Percentiles rank a stretch among this genome's conserved stretches.
phyloP scores from a whole-genome alignment of 2,888 invertebrate genomes.

The Cinara cedri region DNA sequence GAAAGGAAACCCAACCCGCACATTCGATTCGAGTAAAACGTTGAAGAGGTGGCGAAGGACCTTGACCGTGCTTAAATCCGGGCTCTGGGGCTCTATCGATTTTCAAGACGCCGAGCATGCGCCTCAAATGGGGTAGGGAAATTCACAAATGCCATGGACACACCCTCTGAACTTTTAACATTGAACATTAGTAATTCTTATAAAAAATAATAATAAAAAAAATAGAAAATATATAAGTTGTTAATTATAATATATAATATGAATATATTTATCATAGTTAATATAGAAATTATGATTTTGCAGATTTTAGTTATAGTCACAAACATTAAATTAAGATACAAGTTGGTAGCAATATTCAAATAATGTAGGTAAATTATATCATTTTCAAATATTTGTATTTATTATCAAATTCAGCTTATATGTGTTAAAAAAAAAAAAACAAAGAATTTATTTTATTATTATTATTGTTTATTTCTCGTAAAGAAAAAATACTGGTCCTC shows the following conservation, averaged over 20 bases:
- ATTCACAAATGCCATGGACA: constrained; percentile 50
- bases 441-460: too few relatives aligned
- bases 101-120: constrained; percentile 45
- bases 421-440: too few relatives aligned
- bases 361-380: too few relatives aligned
- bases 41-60: constrained; percentile 16
- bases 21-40: not conserved
- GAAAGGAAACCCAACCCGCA: constrained; percentile 6
- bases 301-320: too few relatives aligned
- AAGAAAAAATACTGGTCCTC: too few relatives aligned
- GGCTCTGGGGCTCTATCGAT: constrained; percentile 54
- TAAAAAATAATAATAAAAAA: not conserved
- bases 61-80: constrained; percentile 51
- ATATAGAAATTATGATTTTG: too few relatives aligned
- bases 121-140: constrained; percentile 19
- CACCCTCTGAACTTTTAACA: constrained; percentile 56
- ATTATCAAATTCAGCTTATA: too few relatives aligned
- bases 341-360: too few relatives aligned
- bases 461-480: too few relatives aligned
- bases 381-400: too few relatives aligned
- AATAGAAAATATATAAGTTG: not conserved
- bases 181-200: not conserved
- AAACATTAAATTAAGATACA: too few relatives aligned
- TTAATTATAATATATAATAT: not conserved
- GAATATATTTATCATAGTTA: too few relatives aligned